These are phyloP conservation scores for Porites australiensis DNA, from an alignment of 64 coral and sea anemone species.

Conservation along the genomic window DNA sequence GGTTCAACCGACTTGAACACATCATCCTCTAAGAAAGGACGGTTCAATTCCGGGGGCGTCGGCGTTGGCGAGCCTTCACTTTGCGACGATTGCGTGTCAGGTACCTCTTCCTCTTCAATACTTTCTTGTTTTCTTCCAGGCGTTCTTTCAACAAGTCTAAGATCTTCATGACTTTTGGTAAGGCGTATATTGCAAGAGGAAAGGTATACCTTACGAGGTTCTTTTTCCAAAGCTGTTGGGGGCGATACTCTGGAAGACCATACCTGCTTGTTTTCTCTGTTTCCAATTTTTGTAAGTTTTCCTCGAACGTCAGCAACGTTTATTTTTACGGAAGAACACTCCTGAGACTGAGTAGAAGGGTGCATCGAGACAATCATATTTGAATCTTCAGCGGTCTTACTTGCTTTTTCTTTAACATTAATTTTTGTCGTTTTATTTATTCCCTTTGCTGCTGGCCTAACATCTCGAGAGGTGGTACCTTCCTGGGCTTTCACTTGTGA, in stretches of 20 bases:
- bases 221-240: too few species aligned
- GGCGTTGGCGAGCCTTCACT: not conserved
- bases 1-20: slow-evolving; percentile 21
- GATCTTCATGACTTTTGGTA: slow-evolving; percentile 45
- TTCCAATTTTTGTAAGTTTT: too few species aligned
- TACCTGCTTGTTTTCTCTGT: too few species aligned
- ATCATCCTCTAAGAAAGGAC: not conserved
- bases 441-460: too few species aligned
- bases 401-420: not conserved
- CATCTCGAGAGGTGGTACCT: too few species aligned
- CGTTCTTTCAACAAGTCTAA: slow-evolving; percentile 4
- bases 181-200: slow-evolving; percentile 34
- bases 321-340: not conserved
- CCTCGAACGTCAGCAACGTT: not conserved
- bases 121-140: not conserved
- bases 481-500: too few species aligned
- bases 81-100: not conserved
- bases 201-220: slow-evolving; percentile 11
- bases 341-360: not conserved
- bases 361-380: not conserved
- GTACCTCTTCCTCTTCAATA: not conserved
- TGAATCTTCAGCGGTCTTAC: not conserved
- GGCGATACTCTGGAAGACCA: too few species aligned
- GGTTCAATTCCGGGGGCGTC: not conserved
- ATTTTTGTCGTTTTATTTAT: too few species aligned